A percentile compares a stretch with the other conserved stretches of the same genome.
Evolutionary conservation across 2,888 invertebrate species (phyloP).

Genomic region (Acanthoscelides obtectus): DNA sequence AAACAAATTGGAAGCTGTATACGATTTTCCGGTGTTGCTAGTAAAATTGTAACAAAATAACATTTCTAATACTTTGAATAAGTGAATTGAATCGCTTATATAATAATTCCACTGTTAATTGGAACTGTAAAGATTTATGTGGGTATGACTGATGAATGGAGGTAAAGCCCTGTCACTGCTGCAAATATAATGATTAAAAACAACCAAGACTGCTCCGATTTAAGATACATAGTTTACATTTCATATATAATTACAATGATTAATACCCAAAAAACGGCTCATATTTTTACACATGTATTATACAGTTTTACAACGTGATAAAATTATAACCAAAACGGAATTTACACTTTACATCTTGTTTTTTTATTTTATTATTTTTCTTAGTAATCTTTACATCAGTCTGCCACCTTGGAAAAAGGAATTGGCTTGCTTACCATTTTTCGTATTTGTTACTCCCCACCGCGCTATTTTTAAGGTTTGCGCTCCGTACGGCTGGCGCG

Average conservation of each 20-base stretch:
- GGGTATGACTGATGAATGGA: background rate
- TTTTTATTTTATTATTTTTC: constrained; percentile 41
- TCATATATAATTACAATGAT: constrained; percentile 31
- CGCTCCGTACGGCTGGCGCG: background rate
- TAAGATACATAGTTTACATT: constrained; percentile 36
- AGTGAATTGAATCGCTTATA: no score
- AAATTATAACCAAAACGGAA: constrained; percentile 44
- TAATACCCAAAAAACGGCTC: constrained; percentile 36
- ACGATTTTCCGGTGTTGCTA: no score
- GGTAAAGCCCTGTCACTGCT: constrained; percentile 13
- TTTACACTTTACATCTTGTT: constrained; percentile 49
- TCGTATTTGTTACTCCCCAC: constrained; percentile 30
- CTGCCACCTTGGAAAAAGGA: constrained; percentile 39
- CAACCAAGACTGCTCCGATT: constrained; percentile 30
- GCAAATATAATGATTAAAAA: constrained; percentile 20
- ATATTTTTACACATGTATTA: constrained; percentile 48
- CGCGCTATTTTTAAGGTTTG: constrained; percentile 21
- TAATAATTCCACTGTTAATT: no score
- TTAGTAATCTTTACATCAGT: constrained; percentile 47
- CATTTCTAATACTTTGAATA: no score
- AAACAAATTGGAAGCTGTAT: no score
- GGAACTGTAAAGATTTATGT: background rate
- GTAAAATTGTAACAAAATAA: no score
- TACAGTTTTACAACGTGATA: constrained; percentile 44
- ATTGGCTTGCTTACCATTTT: constrained; percentile 34